Evolutionary conservation across 2,888 invertebrate genomes (phyloP), one percentile per base, ranked within the genome.

Genomic region (Scaptomyza cyrtandrae): DNA sequence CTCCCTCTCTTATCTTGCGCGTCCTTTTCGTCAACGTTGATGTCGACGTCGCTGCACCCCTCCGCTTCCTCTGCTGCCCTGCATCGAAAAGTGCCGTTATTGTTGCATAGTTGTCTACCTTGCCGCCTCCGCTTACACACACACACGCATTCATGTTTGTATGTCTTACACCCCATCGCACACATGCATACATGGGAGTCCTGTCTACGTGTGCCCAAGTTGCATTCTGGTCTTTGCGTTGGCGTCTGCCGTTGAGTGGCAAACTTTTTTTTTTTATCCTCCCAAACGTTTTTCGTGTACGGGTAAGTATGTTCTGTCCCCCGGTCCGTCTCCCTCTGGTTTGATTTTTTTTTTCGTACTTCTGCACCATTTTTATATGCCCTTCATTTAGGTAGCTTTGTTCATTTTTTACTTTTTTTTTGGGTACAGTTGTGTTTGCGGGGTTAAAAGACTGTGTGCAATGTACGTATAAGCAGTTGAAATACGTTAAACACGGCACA

Each of bases 71-170:
- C 44, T 62, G 45, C 63, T 69, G 75, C 76, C 72, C 55, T 75
- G 80, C 83, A 83, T 86, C 88, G 10, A 88, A 88, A 88, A 86
- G 86, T 84, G 81, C 81, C 87, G 87, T 86, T 88, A 89, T 86
- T 89, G 85, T 89, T 89, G 71, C 88, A 24, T 79, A 87, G 89
- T 85, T 86, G 85, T 79, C 86, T 81, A 77, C 80, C 64, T 63
- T 58, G 66, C 66, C 61, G 35, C 48, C 29, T 7, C 58, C 44
- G 16, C 54, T 35, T 33, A 3, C 59, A 48, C 41, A 41, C 58
- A 70, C 63, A 41, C 59, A 24, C 63, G 59, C 64, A 63, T 56
- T 50, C 7, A 29, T 29, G 29, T 57, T 46, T 65, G 48, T 48
- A 52, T 33, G 33, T 33, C 1, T 10, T 10, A 7, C 48, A 56